Conservation (phyloP, 2,113 vertebrate genomes). For the Sinocyclocheilus rhinocerous region DNA sequence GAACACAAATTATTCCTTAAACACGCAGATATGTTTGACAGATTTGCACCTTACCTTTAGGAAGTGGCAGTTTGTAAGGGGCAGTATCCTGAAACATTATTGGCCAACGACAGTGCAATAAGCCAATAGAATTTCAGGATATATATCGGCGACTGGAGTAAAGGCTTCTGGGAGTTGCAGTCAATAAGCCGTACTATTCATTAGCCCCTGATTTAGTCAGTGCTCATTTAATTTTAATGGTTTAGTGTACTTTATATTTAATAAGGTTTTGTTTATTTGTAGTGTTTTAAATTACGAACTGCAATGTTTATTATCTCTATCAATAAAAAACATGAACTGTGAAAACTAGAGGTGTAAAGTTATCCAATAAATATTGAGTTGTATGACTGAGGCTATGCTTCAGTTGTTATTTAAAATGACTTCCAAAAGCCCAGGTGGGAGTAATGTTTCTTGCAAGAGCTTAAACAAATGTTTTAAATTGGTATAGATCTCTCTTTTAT, state of each 20-base stretch:
- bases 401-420: too few relatives aligned
- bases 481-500: not conserved
- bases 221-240: not conserved
- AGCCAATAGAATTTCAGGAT: slow-evolving; percentile 42
- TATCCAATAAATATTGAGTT: too few relatives aligned
- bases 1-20: not conserved
- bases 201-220: not conserved
- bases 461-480: not conserved
- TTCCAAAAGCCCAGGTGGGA: not conserved
- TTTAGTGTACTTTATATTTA: too few relatives aligned
- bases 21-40: slow-evolving; percentile 67
- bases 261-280: too few relatives aligned
- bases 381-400: not conserved
- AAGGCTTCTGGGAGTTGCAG: slow-evolving; percentile 38
- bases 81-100: slow-evolving; percentile 42
- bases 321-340: too few relatives aligned
- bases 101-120: not conserved
- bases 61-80: not conserved
- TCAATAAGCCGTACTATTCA: not conserved
- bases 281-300: too few relatives aligned
- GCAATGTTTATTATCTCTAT: too few relatives aligned
- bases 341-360: too few relatives aligned
- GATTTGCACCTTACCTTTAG: not conserved
- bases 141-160: not conserved
- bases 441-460: not conserved